Base-by-base conservation (phyloP, 1,140 invertebrate genomes). In the Drusus annulatus region DNA sequence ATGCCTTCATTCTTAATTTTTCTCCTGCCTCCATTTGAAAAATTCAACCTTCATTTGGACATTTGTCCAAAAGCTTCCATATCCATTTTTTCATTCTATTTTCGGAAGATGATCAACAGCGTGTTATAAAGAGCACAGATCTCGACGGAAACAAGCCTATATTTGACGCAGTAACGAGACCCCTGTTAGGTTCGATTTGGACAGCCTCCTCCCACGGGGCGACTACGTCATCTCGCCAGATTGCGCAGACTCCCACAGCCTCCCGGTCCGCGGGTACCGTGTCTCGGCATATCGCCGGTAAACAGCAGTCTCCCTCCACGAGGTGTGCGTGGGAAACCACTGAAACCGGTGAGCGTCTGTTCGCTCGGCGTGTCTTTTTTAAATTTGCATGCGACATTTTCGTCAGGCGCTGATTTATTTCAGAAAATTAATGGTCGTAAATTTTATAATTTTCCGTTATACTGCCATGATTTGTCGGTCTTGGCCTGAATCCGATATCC, bases 141-240 rank as follows among this genome's bases (percentile, higher is more conserved):
- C 23, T 17, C 54, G n/a, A 23, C 23, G 10, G 25, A 45, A 45
- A 45, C 36, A 45, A 45, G 36, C 5, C 36, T 45, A 65, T 31
- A 28, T 21, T 65, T 31, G 62, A 36, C 16, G 16, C 62, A 65
- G n/a, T 65, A 65, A 65, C 62, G 21, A 65, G 62, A 65, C 13
- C 62, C 62, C 21, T 65, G 62, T 65, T 65, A 65, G 62, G 62
- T 25, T n/a, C 25, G 62, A 25, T 65, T 65, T 65, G 62, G 62
- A 65, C 62, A 65, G 62, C 25, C 21, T 65, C 25, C 21, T 65
- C 62, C 62, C 62, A 65, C 62, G 62, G 23, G 62, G 62, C 15
- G 62, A 28, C 62, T 65, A 65, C 62, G 62, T 65, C 62, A 65
- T 31, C 15, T 25, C 21, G 28, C 62, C 60, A 21, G 62, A 65